phyloP scores from a whole-genome alignment of 92 coral and sea anemone species.

The Hydrozoanthus gracilis region DNA sequence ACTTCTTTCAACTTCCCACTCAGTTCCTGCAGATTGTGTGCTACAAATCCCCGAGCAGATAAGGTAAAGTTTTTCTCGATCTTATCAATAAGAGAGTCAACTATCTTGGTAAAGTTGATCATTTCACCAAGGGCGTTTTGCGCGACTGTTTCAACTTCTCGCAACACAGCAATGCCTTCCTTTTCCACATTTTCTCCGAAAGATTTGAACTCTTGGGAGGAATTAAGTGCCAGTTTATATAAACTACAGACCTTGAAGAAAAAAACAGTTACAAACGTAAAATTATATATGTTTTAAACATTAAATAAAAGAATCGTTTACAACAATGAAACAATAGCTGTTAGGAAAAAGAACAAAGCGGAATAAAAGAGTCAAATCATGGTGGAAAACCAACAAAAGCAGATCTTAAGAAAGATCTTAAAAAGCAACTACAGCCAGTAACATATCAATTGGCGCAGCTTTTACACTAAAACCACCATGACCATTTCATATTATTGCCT shows the following conservation, averaged over 20 bases:
- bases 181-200: constrained; percentile 86
- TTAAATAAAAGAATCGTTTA: background rate
- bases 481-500: no score
- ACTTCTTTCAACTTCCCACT: constrained; percentile 73
- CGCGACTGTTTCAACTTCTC: constrained; percentile 67
- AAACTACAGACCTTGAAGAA: constrained; percentile 65
- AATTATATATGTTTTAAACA: background rate
- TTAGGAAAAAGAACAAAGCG: background rate
- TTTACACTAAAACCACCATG: no score
- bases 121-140: constrained; percentile 84
- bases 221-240: constrained; percentile 74
- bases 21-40: constrained; percentile 67
- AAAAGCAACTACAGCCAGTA: no score
- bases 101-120: constrained; percentile 77
- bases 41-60: constrained; percentile 75
- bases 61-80: constrained; percentile 77
- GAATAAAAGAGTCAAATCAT: background rate
- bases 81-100: constrained; percentile 76
- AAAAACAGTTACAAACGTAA: background rate
- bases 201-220: constrained; percentile 73
- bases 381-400: no score
- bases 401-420: no score
- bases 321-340: background rate
- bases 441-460: no score
- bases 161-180: constrained; percentile 73